Percentiles rank a stretch among this genome's conserved stretches.
Conservation (phyloP, 1,140 invertebrate genomes). For the Drosophila pallidifrons region DNA sequence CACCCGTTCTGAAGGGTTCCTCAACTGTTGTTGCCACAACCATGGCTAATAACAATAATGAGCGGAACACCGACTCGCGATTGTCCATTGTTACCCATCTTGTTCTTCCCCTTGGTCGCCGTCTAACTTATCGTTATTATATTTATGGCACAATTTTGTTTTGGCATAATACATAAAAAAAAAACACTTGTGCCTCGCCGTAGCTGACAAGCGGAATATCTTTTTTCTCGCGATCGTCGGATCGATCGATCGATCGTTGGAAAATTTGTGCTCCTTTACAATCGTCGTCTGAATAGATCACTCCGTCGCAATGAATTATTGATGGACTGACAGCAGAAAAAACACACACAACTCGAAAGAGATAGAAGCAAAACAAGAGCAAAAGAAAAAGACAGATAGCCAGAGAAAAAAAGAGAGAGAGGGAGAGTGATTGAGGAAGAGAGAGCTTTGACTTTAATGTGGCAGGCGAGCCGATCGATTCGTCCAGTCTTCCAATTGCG, state of each 20-base stretch:
- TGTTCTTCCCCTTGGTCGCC: conserved; percentile 1
- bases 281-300: conserved; percentile 71
- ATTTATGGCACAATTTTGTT: conserved; percentile 79
- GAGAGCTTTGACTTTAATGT: conserved; percentile 49
- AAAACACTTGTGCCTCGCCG: conserved; percentile 68
- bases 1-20: conserved; percentile 74
- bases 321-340: conserved; percentile 58
- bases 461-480: conserved; percentile 45
- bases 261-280: conserved; percentile 16
- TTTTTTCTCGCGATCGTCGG: conserved; percentile 75
- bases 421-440: background rate
- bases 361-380: background rate
- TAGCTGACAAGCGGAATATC: conserved; percentile 78
- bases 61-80: conserved; percentile 67
- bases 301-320: conserved; percentile 78
- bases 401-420: too few species aligned
- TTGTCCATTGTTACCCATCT: conserved; percentile 40
- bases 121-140: conserved; percentile 68
- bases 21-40: conserved; percentile 40
- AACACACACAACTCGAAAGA: conserved; percentile 11
- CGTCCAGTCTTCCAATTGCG: conserved; percentile 32
- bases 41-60: conserved; percentile 63
- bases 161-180: conserved; percentile 59
- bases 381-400: background rate
- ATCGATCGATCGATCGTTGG: conserved; percentile 29